Evolutionary conservation across 2,888 invertebrate species (phyloP).

Genomic region (Meteorus cinctellus): DNA sequence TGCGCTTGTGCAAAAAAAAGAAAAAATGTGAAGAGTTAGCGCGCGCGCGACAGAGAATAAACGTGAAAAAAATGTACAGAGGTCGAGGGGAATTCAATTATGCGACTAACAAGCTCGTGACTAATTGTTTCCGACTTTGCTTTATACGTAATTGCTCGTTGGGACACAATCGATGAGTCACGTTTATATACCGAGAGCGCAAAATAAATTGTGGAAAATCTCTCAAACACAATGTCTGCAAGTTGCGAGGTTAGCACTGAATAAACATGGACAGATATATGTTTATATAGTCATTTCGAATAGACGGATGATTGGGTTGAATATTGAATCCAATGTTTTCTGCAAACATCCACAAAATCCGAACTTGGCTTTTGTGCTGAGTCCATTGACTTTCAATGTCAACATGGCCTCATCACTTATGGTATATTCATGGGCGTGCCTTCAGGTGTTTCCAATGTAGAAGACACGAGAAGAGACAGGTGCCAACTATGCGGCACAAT

Average conservation of each 20-base stretch:
- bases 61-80: conserved; percentile 37
- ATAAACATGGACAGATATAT: neutral
- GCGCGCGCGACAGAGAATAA: conserved; percentile 15
- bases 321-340: neutral
- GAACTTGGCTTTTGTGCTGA: neutral
- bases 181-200: conserved; percentile 18
- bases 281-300: neutral
- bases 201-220: neutral
- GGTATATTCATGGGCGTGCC: no score
- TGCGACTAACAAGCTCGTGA: conserved; percentile 57
- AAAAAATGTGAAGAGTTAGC: conserved; percentile 7
- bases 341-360: neutral
- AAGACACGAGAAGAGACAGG: no score
- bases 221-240: neutral
- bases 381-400: conserved; percentile 10
- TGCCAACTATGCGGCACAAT: no score
- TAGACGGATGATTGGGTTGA: neutral
- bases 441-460: no score
- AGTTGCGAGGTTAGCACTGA: neutral
- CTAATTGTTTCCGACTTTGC: conserved; percentile 66
- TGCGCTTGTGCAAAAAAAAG: neutral
- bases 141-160: conserved; percentile 62
- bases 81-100: conserved; percentile 56
- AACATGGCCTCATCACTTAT: neutral
- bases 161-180: conserved; percentile 32